A percentile compares a stretch with the other conserved stretches of the same genome.
phyloP scores from a whole-genome alignment of 2,888 invertebrate genomes.

The Drosophila histrio region DNA sequence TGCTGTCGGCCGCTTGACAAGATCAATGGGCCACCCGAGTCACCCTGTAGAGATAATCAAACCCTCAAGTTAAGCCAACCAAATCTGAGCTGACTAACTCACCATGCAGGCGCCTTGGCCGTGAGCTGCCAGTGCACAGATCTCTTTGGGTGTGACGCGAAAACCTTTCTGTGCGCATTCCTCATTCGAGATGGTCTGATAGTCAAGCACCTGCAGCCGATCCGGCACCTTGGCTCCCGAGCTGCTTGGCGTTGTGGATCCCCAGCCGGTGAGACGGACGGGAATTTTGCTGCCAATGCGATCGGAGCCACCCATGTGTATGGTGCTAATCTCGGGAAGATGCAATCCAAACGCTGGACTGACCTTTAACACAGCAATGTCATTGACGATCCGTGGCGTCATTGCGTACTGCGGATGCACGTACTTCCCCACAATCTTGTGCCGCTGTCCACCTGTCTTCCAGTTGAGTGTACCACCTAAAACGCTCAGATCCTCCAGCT shows the following conservation, averaged over 20 bases:
- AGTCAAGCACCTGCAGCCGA: slow-evolving; percentile 78
- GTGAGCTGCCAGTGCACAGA: slow-evolving; percentile 77
- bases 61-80: not conserved
- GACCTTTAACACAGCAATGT: slow-evolving; percentile 81
- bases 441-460: slow-evolving; percentile 73
- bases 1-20: slow-evolving; percentile 58
- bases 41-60: slow-evolving; percentile 75
- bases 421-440: slow-evolving; percentile 63
- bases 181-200: slow-evolving; percentile 82
- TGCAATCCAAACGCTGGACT: slow-evolving; percentile 71
- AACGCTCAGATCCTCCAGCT: slow-evolving; percentile 63
- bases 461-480: slow-evolving; percentile 74
- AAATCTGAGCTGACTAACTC: slow-evolving; percentile 30
- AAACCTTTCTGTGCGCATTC: slow-evolving; percentile 78
- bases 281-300: slow-evolving; percentile 69
- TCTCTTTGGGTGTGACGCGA: slow-evolving; percentile 79
- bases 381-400: slow-evolving; percentile 70
- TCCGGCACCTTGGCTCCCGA: slow-evolving; percentile 72
- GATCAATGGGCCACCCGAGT: slow-evolving; percentile 84
- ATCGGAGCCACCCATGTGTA: slow-evolving; percentile 59
- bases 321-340: slow-evolving; percentile 55
- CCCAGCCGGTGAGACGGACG: slow-evolving; percentile 83
- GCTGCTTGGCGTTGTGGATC: slow-evolving; percentile 68
- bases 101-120: slow-evolving; percentile 83
- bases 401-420: slow-evolving; percentile 77